Evolutionary conservation across 2,113 vertebrate species (phyloP), one percentile per base, ranked within the genome.

Genomic region (Bolborhynchus lineola): DNA sequence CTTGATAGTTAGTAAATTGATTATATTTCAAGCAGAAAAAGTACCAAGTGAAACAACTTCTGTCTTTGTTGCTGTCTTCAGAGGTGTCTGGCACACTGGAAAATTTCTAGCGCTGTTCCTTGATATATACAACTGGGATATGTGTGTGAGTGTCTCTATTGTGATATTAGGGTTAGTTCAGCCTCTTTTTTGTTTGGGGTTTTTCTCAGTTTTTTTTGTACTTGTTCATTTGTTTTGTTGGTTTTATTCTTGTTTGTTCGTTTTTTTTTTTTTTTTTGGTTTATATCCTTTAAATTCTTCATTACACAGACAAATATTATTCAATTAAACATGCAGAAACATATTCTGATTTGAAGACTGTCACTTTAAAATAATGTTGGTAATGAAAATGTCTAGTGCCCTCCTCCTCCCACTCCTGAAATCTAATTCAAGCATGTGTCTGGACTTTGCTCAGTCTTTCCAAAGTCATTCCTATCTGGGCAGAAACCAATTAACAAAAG

Each of bases 391-490:
- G 15, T 1, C 10, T 88, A 46, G 4, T 35, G 7, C 2, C 7
- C 2, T 50, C 7, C 6, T 76, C 10, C 33, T 16, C 3, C 9
- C 14, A 28, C 6, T 6, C 6, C 5, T 80, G 86, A 78, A 74
- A 46, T 83, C 31, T 69, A 62, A 52, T 46, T 90, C 62, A 76
- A 87, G 87, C 33, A 29, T 35, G 74, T 7, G 37, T 33, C 28
- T 92, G 81, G 55, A 81, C 60, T 82, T 89, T 35, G 28, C 31
- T 88, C 46, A 95, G 47, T 82, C 55, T 97, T 95, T 83, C 64
- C 64, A 62, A 75, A 86, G 29, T 81, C 31, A 72, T 67, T 95
- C 42, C 10, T 93, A 29, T 52, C 31, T 81, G 44, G 31, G 63
- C 23, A 94, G 63, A 94, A 90, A 95, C 49, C 20, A 92, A 90